These are phyloP conservation scores for Lordiphosa stackelbergi DNA, from an alignment of 1,140 invertebrate genomes.

Conservation along the genomic window DNA sequence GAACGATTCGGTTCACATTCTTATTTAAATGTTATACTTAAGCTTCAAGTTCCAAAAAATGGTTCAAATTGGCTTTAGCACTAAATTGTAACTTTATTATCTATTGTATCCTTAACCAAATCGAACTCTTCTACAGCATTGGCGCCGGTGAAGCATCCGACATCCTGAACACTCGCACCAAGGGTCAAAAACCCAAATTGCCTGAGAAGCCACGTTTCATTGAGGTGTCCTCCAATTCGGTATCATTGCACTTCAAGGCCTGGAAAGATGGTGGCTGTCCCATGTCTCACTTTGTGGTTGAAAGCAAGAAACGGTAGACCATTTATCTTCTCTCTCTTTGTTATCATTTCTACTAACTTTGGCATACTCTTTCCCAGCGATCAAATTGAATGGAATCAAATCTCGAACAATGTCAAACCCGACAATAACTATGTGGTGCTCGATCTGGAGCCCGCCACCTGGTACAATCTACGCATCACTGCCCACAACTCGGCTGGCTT, in stretches of 20 bases:
- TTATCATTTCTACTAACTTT: neutral
- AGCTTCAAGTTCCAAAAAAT: no score
- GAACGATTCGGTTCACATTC: no score
- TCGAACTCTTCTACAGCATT: constrained; percentile 80
- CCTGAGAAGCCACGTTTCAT: constrained; percentile 93
- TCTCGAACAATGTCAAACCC: constrained; percentile 94
- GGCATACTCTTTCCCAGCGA: constrained; percentile 78
- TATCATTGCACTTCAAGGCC: constrained; percentile 92
- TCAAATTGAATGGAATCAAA: constrained; percentile 93
- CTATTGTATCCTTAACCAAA: no score
- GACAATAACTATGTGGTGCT: constrained; percentile 93
- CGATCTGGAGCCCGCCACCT: constrained; percentile 93
- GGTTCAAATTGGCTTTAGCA: no score
- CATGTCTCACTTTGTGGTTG: constrained; percentile 96
- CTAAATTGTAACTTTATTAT: no score
- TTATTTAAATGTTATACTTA: no score
- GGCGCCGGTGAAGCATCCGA: constrained; percentile 92
- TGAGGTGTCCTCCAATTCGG: constrained; percentile 93
- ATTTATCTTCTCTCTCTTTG: neutral
- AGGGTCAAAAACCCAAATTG: constrained; percentile 92
- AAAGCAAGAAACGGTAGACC: constrained; percentile 92
- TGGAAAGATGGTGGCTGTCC: constrained; percentile 97
- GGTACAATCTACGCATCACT: constrained; percentile 94
- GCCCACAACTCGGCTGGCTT: constrained; percentile 97
- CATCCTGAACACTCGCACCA: constrained; percentile 90